Evolutionary conservation across 2,797 vertebrate genomes (phyloP).

Genomic region (Bradypodion pumilum): DNA sequence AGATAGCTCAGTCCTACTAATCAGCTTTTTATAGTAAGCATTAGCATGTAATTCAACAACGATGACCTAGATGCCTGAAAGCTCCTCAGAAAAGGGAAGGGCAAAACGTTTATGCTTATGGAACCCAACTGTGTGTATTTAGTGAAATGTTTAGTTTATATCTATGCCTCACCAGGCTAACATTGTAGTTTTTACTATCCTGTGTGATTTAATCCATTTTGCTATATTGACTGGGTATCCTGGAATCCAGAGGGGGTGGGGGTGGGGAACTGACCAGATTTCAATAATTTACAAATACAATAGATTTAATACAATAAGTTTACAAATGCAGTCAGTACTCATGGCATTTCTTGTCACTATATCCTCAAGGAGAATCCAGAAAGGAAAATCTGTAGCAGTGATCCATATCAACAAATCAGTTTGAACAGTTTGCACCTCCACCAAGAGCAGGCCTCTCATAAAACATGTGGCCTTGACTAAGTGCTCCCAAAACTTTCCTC

Average conservation of each 20-base stretch:
- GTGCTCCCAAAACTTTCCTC: neutral
- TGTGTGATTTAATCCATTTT: neutral
- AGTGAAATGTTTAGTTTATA: neutral
- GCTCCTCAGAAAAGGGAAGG: neutral
- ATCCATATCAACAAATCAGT: neutral
- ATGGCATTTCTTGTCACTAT: neutral
- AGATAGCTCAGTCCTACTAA: constrained; percentile 54
- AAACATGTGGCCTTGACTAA: neutral
- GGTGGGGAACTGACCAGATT: neutral
- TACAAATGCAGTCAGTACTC: neutral
- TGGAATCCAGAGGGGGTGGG: constrained; percentile 9
- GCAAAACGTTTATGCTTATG: neutral
- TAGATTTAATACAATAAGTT: neutral
- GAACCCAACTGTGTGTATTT: neutral
- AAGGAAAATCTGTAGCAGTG: neutral
- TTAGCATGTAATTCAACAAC: constrained; percentile 42
- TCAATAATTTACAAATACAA: too few species aligned
- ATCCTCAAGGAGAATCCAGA: neutral
- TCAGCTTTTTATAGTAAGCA: constrained; percentile 49
- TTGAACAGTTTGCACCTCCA: neutral
- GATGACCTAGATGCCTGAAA: constrained; percentile 46
- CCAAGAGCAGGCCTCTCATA: neutral
- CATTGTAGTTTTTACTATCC: neutral
- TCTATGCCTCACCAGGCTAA: neutral
- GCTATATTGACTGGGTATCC: neutral